These are phyloP conservation scores for Apodemus sylvaticus DNA, from an alignment of 2,113 vertebrate species.

Conservation along the genomic window DNA sequence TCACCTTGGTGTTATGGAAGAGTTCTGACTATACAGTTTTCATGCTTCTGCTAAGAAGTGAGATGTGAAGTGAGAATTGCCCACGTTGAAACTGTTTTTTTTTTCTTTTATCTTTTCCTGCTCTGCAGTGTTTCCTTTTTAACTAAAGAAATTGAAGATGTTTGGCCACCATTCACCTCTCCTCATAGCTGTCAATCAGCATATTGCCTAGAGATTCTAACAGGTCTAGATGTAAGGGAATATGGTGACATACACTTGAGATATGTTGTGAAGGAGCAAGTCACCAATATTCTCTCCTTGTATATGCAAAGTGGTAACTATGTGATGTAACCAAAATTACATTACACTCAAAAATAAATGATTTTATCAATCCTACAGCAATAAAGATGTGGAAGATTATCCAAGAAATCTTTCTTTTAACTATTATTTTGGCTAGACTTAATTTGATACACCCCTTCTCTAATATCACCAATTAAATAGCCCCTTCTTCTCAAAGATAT, in stretches of 20 bases:
- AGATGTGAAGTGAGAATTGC: neutral
- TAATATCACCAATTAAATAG: neutral
- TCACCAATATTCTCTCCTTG: neutral
- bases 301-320: neutral
- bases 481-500: conserved; percentile 14
- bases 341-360: neutral
- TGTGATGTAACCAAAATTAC: neutral
- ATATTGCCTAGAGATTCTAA: neutral
- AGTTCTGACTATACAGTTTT: neutral
- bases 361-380: neutral
- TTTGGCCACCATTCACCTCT: neutral
- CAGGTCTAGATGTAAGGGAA: neutral
- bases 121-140: neutral
- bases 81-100: neutral
- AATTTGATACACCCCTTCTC: neutral
- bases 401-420: neutral
- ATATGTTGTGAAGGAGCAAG: neutral
- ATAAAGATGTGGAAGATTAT: neutral
- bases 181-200: neutral
- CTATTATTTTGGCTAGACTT: neutral
- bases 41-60: neutral
- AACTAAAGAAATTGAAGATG: neutral
- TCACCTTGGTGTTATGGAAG: neutral
- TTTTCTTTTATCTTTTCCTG: neutral
- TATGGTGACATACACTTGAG: neutral